These are phyloP conservation scores for Polymixis lichenea DNA, from an alignment of 2,888 invertebrate genomes.

Conservation along the genomic window DNA sequence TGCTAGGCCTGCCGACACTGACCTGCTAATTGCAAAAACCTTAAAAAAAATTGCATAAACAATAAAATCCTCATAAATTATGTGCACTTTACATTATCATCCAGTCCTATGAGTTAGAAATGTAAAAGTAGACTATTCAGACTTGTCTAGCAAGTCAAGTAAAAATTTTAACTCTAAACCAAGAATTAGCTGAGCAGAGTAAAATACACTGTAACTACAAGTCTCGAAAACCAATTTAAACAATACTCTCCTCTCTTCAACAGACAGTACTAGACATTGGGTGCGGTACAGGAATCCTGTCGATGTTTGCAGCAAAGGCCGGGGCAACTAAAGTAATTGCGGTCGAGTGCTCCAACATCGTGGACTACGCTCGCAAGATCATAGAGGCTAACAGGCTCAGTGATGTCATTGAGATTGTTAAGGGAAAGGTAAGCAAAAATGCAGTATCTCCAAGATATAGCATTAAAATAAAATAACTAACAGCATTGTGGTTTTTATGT, in stretches of 20 bases:
- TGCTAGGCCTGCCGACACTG: too few relatives aligned
- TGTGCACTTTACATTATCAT: too few relatives aligned
- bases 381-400: conserved; percentile 96
- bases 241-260: conserved; percentile 39
- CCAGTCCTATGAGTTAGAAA: too few relatives aligned
- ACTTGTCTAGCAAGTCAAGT: too few relatives aligned
- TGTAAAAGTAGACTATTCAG: too few relatives aligned
- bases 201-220: background rate
- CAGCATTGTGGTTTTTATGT: background rate
- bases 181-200: background rate
- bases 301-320: conserved; percentile 99
- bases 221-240: background rate
- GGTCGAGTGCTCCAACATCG: conserved; percentile 99
- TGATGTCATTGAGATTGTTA: conserved; percentile 95
- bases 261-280: conserved; percentile 98
- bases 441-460: background rate
- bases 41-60: too few relatives aligned
- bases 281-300: conserved; percentile 99
- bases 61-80: too few relatives aligned
- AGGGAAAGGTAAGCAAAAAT: conserved; percentile 92
- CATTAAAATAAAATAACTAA: background rate
- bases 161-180: too few relatives aligned
- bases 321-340: conserved; percentile 99
- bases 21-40: too few relatives aligned
- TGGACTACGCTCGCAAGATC: conserved; percentile 99